Evolutionary conservation across 2,888 invertebrate genomes (phyloP), one percentile per base, ranked within the genome.

Genomic region (Lomographa bimaculata): DNA sequence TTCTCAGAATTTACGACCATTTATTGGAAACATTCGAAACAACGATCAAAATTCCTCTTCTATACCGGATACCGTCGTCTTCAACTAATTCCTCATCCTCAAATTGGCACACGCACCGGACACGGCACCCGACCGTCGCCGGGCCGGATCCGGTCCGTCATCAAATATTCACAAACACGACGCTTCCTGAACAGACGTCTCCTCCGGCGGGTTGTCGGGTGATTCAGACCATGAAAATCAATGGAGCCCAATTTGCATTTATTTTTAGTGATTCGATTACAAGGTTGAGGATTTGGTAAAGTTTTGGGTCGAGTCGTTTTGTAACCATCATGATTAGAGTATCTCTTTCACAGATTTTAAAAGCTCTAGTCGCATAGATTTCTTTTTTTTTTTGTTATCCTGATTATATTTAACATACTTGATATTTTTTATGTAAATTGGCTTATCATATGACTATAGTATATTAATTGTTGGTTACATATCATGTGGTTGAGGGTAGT

Each of bases 111-210:
- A 8, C 10, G 14, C 26, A 21, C 26, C 38, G 38, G 25, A 30
- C 25, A 28, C 11, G 28, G 7, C 14, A 21, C 6, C 14, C 6
- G 30, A 14, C 10, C 26, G 25, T 20, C 32, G 11, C 17, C 16
- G 12, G 27, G 11, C 27, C 27, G 34, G 29, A 33, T 12, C 32
- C 21, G 9, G 6, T 2, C 34, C 23, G 7, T 23, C 33, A 25
- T 41, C 29, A 41, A 41, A 41, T 41, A 41, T 41, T 41, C 41
- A 41, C 28, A 28, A 25, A 41, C 35, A 41, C 9, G 33, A 34
- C 34, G 25, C 12, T 34, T 41, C 40, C 41, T 23, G 34, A 28
- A 28, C 29, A 14, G 11, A 25, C 28, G 24, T 25, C 9, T 25
- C 41, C 35, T 41, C 25, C 1, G 5, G 5, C 20, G n/a, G n/a